Percentiles rank a stretch among this genome's conserved stretches.
Evolutionary conservation across 1,140 invertebrate genomes (phyloP).

Genomic region (Aradophagus sp.): DNA sequence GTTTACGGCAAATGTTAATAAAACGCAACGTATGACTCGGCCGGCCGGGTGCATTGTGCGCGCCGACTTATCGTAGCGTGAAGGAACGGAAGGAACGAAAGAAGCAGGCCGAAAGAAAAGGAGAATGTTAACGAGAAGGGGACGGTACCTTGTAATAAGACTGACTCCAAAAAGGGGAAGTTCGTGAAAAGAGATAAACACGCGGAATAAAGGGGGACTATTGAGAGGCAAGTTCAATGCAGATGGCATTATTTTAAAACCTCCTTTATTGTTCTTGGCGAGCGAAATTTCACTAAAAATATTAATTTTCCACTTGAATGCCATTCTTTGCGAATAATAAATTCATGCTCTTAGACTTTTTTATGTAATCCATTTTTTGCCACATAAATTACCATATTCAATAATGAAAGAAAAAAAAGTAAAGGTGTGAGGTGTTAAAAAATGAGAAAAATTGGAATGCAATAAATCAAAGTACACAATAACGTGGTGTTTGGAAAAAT

Average conservation of each 20-base stretch:
- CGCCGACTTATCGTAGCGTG: conserved; percentile 40
- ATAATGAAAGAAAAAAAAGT: no score
- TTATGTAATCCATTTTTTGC: no score
- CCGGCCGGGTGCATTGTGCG: conserved; percentile 21
- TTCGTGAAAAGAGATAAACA: conserved; percentile 47
- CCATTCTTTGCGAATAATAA: no score
- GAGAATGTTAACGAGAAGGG: conserved; percentile 47
- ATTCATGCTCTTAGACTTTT: no score
- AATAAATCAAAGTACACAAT: no score
- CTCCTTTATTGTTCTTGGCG: conserved; percentile 12
- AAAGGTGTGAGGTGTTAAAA: no score
- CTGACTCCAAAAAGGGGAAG: conserved; percentile 50
- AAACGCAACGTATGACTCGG: conserved; percentile 24
- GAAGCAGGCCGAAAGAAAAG: conserved; percentile 30
- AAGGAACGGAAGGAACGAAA: conserved; percentile 58
- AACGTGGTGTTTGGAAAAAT: no score
- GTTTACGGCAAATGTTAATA: conserved; percentile 28
- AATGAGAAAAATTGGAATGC: no score
- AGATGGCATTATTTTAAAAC: conserved; percentile 47
- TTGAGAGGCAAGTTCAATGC: conserved; percentile 14
- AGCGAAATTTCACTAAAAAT: conserved; percentile 3
- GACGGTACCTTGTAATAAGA: conserved; percentile 40
- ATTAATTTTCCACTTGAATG: no score
- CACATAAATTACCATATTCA: no score
- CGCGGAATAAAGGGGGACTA: conserved; percentile 31